phyloP scores from a whole-genome alignment of 30 jellyfish, hydroid and myxozoan genomes.

The Turritopsis rubra region DNA sequence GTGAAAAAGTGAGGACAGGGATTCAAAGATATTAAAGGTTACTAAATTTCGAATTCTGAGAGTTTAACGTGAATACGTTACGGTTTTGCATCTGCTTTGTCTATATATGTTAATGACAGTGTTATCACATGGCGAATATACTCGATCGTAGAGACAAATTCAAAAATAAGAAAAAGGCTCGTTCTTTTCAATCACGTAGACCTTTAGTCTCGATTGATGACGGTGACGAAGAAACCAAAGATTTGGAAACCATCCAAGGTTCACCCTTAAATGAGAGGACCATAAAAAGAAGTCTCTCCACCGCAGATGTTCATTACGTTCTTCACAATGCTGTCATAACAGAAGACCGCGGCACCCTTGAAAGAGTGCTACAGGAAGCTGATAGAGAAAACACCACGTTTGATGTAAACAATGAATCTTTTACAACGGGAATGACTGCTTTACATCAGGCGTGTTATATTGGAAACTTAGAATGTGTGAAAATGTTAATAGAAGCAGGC shows the following conservation, averaged over 20 bases:
- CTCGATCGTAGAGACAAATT: slow-evolving; percentile 4
- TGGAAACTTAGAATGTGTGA: slow-evolving; percentile 12
- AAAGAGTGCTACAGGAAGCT: background rate
- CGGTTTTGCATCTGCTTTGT: too few species aligned
- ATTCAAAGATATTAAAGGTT: too few species aligned
- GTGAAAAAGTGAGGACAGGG: too few species aligned
- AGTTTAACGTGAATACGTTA: too few species aligned
- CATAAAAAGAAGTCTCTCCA: slow-evolving; percentile 4
- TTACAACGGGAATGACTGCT: background rate
- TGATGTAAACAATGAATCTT: background rate
- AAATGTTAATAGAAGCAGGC: slow-evolving; percentile 12
- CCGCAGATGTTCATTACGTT: slow-evolving; percentile 13
- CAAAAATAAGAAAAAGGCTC: background rate
- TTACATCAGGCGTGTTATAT: slow-evolving; percentile 14
- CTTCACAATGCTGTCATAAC: slow-evolving; percentile 21
- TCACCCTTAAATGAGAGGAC: background rate
- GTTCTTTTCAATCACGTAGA: background rate
- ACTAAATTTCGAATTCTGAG: too few species aligned
- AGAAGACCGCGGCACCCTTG: slow-evolving; percentile 9
- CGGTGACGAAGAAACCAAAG: background rate
- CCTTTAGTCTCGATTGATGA: background rate
- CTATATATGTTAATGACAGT: too few species aligned
- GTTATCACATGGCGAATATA: background rate
- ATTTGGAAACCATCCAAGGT: background rate
- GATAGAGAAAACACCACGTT: background rate